Conservation (phyloP, 2,113 vertebrate genomes). For the Takifugu bimaculatus region DNA sequence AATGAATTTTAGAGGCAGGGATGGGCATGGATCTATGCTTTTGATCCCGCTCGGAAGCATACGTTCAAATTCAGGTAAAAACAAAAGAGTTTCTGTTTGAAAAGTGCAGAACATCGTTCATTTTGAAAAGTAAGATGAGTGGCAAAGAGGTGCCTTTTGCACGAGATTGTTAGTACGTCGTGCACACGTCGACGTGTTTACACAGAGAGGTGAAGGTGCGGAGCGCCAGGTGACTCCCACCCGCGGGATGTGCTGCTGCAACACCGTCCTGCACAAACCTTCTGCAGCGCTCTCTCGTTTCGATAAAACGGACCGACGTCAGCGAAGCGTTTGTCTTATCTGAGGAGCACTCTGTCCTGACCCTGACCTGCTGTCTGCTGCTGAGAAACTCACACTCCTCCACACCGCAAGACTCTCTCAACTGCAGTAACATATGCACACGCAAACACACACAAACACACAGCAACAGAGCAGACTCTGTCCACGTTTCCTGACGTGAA, state of each 20-base stretch:
- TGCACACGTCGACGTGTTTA: conserved; percentile 6
- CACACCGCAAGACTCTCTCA: background rate
- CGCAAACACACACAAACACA: conserved; percentile 26
- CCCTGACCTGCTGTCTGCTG: conserved; percentile 45
- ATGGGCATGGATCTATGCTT: no score
- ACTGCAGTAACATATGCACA: conserved; percentile 7
- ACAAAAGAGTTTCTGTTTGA: no score
- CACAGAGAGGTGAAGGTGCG: conserved; percentile 18
- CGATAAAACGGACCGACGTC: conserved; percentile 40
- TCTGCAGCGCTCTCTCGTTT: conserved; percentile 13
- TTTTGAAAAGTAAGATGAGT: no score
- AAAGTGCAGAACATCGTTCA: background rate
- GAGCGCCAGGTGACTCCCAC: conserved; percentile 26
- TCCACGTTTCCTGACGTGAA: conserved; percentile 52
- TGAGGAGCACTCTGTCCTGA: background rate
- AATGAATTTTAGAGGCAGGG: background rate
- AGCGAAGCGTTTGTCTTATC: conserved; percentile 18
- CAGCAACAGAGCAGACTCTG: conserved; percentile 41
- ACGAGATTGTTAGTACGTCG: conserved; percentile 1
- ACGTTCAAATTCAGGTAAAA: no score
- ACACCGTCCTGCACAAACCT: conserved; percentile 12
- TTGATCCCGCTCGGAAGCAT: no score
- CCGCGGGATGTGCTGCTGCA: conserved; percentile 14
- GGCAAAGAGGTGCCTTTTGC: background rate
- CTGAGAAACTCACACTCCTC: conserved; percentile 11